Percentiles rank a stretch among this genome's conserved stretches.
Evolutionary conservation across 2,113 vertebrate genomes (phyloP).

Genomic region (Opisthocomus hoazin): DNA sequence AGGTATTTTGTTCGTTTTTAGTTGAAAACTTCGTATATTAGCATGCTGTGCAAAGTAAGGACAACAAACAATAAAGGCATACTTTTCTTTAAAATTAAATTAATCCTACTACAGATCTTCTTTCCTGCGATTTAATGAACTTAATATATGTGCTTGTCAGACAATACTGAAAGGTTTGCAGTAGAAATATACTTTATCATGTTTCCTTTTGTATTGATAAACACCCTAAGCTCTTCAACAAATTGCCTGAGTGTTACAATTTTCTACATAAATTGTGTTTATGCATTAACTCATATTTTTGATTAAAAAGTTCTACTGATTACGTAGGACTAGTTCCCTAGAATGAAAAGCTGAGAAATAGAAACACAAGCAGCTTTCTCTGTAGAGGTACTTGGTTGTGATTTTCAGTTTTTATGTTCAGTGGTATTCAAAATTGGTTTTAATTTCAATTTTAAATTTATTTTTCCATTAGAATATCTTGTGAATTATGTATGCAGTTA

Average conservation of each 20-base stretch:
- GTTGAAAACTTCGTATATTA: neutral
- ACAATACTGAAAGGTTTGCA: neutral
- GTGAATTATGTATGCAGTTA: neutral
- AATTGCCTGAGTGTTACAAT: neutral
- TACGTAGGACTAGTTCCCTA: neutral
- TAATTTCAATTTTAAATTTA: neutral
- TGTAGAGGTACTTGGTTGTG: neutral
- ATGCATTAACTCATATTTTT: neutral
- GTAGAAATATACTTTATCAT: neutral
- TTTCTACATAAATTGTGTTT: neutral
- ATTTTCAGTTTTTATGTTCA: neutral
- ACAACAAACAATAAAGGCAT: neutral
- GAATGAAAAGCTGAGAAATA: neutral
- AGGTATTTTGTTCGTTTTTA: conserved; percentile 13
- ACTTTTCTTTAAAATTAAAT: neutral
- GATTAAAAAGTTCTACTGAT: neutral
- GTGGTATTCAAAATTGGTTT: neutral
- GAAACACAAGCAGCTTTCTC: neutral
- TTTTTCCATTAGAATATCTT: neutral
- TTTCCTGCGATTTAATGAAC: neutral
- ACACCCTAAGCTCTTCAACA: neutral
- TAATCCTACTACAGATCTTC: neutral
- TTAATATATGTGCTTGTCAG: neutral
- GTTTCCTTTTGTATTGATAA: neutral
- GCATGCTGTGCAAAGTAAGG: neutral